Conservation (phyloP, 2,888 invertebrate species). For the Dromius quadrimaculatus region DNA sequence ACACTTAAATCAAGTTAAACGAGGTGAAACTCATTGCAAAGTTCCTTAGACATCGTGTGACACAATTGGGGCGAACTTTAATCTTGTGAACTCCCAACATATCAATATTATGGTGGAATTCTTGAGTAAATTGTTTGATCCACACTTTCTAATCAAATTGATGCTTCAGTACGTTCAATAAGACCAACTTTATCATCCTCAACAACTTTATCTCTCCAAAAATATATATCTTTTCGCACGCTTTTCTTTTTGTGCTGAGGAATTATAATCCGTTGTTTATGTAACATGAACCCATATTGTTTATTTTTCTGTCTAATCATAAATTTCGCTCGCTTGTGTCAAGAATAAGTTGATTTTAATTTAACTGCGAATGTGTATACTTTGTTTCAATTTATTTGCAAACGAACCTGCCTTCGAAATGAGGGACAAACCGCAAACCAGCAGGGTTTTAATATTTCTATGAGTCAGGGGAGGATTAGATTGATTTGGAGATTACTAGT, state of each 20-base stretch:
- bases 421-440: too few relatives aligned
- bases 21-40: constrained; percentile 58
- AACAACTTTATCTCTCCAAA: too few relatives aligned
- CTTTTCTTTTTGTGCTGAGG: too few relatives aligned
- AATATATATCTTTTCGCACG: too few relatives aligned
- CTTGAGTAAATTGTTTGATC: not conserved
- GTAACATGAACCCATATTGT: constrained; percentile 23
- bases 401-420: too few relatives aligned
- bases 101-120: not conserved
- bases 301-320: constrained; percentile 39
- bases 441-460: too few relatives aligned
- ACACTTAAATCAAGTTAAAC: constrained; percentile 64
- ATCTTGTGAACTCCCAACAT: constrained; percentile 16
- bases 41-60: constrained; percentile 20
- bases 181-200: too few relatives aligned
- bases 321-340: constrained; percentile 42
- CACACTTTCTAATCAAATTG: not conserved
- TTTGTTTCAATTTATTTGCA: too few relatives aligned
- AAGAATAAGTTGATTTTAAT: constrained; percentile 50
- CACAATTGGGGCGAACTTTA: not conserved
- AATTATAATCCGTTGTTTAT: too few relatives aligned
- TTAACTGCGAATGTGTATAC: constrained; percentile 47
- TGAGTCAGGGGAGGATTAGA: too few relatives aligned
- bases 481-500: too few relatives aligned
- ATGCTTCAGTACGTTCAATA: too few relatives aligned